Base-by-base conservation (phyloP, 2,113 vertebrate genomes). In the Bos javanicus region DNA sequence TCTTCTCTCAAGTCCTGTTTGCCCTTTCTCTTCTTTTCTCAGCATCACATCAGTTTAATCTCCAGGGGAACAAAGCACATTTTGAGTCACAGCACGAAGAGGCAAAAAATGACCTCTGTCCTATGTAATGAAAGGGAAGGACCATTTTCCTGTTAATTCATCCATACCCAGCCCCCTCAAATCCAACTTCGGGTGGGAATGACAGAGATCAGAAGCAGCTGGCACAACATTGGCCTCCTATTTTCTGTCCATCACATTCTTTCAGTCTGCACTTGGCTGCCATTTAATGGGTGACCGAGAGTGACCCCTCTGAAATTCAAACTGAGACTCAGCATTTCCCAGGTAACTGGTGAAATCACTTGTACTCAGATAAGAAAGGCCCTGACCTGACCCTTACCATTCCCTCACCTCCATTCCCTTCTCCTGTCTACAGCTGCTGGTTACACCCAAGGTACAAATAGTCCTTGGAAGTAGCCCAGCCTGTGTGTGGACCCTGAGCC, bases 381-480 rank as follows among this genome's bases (percentile, higher is more conserved):
- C 39, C 25, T 83, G 67, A 94, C 36, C 6, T 0, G 8, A 52
- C 39, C 54, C 52, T 94, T 78, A 67, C 46, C 87, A 46, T 74
- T 57, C 81, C 43, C 28, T 90, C 33, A 30, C 43, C n/a, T 48
- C 25, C 15, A 46, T 33, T 56, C 26, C 2, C 30, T 9, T 23
- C 36, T 89, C 48, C 25, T 3, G 3, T 90, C 87, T 48, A 50
- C 26, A 96, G 57, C 71, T 91, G 83, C 90, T 90, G 84, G 78
- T 76, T 89, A 97, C 57, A 60, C 80, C 95, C 87, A 88, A 94
- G 84, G 94, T 90, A 97, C 94, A 95, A 94, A 96, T 4, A 83
- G 93, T 96, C 81, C 67, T 67, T 98, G 96, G 97, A 97, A 96
- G 48, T 50, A 92, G 78, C 33, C 54, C 92, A 97, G 62, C 10